Percentiles rank a stretch among this genome's conserved stretches.
Evolutionary conservation across 2,888 invertebrate genomes (phyloP).

Genomic region (Gastracanthus pulcherrimus): DNA sequence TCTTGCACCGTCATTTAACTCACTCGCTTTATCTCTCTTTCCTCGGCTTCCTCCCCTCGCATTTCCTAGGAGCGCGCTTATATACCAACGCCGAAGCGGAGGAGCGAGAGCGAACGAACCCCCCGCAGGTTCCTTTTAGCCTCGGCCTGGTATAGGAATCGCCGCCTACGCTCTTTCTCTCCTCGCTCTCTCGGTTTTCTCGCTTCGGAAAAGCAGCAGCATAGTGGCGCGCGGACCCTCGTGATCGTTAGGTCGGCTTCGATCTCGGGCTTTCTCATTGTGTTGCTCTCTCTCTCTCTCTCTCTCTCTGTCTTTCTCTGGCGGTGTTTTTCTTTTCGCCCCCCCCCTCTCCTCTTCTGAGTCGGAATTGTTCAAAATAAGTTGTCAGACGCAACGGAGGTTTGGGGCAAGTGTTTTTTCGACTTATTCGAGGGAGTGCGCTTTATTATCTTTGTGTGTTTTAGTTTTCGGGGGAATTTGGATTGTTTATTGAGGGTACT

Average conservation of each 20-base stretch:
- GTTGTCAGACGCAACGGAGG: background rate
- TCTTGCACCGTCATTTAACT: conserved; percentile 8
- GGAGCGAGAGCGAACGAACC: background rate
- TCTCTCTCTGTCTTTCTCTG: background rate
- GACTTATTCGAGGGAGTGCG: background rate
- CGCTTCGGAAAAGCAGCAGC: conserved; percentile 28
- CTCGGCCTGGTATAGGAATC: background rate
- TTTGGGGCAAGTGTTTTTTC: background rate
- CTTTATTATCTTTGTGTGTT: background rate
- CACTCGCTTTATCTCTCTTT: background rate
- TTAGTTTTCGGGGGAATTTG: too few relatives aligned
- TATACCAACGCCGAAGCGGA: too few relatives aligned
- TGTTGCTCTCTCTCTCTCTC: background rate
- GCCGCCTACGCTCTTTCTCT: background rate
- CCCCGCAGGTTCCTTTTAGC: conserved; percentile 42
- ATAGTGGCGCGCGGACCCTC: conserved; percentile 15
- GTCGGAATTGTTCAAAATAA: background rate
- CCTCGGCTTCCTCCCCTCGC: background rate
- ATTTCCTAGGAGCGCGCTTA: too few relatives aligned
- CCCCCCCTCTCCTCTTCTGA: background rate
- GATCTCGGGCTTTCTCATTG: conserved; percentile 13
- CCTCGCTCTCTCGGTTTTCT: conserved; percentile 24
- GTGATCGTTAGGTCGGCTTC: conserved; percentile 20
- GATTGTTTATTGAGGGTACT: too few relatives aligned
- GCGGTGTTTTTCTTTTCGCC: background rate